These are phyloP conservation scores for Polyommatus icarus DNA, from an alignment of 2,888 invertebrate species.

Conservation along the genomic window DNA sequence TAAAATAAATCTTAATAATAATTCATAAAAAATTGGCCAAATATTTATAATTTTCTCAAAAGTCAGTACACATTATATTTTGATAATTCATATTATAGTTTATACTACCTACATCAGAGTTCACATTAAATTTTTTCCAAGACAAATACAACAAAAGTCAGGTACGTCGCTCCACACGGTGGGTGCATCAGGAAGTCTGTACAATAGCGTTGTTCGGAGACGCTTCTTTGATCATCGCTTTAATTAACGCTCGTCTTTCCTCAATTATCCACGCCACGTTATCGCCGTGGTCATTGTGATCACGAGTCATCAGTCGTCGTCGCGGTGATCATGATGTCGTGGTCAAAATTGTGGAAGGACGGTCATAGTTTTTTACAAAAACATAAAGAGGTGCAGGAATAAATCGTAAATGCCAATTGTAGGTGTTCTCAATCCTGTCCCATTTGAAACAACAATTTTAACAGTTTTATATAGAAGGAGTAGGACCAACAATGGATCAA, in stretches of 20 bases:
- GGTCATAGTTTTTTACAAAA: not conserved
- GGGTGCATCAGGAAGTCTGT: conserved; percentile 60
- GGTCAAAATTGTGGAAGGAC: not conserved
- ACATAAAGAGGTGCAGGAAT: no score
- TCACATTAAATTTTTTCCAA: not conserved
- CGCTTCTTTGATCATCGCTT: conserved; percentile 71
- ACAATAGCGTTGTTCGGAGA: conserved; percentile 62
- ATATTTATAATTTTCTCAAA: no score
- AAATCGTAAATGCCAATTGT: no score
- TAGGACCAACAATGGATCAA: no score
- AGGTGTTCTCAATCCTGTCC: no score
- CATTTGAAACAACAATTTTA: no score
- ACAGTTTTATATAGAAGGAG: no score
- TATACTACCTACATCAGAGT: no score
- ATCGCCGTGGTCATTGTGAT: conserved; percentile 19
- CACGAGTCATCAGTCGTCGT: conserved; percentile 1
- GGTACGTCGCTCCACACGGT: conserved; percentile 41
- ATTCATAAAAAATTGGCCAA: no score
- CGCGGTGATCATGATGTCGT: not conserved
- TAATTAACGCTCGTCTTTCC: conserved; percentile 60
- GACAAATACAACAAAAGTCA: conserved; percentile 38
- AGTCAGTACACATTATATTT: no score
- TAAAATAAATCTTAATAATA: no score
- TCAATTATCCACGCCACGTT: conserved; percentile 29
- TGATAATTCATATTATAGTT: no score